Evolutionary conservation across 2,888 invertebrate species (phyloP).

Genomic region (Siphlonurus alternatus): DNA sequence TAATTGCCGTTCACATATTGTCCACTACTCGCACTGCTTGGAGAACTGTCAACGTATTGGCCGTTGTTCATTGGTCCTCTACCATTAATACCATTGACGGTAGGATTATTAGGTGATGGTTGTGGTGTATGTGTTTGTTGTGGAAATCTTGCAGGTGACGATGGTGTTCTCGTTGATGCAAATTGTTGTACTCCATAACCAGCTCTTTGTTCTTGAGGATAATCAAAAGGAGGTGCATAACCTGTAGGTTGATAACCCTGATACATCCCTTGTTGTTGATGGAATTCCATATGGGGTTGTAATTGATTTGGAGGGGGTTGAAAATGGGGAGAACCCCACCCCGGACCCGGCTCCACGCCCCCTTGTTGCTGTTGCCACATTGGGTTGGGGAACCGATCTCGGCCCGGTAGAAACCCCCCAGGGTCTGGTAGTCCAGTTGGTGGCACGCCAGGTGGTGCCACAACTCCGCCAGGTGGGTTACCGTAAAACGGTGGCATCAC

Average conservation of each 20-base stretch:
- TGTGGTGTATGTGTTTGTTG: slow-evolving; percentile 9
- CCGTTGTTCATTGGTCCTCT: slow-evolving; percentile 1
- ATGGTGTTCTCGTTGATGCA: background rate
- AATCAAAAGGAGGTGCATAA: background rate
- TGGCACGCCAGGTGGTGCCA: background rate
- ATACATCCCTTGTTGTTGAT: background rate
- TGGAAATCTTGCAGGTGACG: slow-evolving; percentile 5
- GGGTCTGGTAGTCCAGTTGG: background rate
- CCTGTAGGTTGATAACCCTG: background rate
- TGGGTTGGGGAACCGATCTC: slow-evolving; percentile 4
- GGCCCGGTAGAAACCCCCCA: background rate
- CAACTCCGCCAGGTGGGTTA: background rate
- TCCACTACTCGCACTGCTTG: background rate
- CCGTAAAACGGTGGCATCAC: background rate
- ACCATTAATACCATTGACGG: slow-evolving; percentile 8
- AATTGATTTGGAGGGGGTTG: background rate
- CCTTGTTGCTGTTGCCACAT: slow-evolving; percentile 6
- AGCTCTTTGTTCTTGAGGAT: background rate
- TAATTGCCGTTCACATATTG: background rate
- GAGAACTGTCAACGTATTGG: background rate
- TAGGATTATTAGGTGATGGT: slow-evolving; percentile 8
- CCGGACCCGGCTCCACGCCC: background rate
- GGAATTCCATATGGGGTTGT: slow-evolving; percentile 1
- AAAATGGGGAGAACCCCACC: background rate
- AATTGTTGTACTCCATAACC: slow-evolving; percentile 2